Evolutionary conservation across 2,888 invertebrate species (phyloP).

Genomic region (Andrena minutula): DNA sequence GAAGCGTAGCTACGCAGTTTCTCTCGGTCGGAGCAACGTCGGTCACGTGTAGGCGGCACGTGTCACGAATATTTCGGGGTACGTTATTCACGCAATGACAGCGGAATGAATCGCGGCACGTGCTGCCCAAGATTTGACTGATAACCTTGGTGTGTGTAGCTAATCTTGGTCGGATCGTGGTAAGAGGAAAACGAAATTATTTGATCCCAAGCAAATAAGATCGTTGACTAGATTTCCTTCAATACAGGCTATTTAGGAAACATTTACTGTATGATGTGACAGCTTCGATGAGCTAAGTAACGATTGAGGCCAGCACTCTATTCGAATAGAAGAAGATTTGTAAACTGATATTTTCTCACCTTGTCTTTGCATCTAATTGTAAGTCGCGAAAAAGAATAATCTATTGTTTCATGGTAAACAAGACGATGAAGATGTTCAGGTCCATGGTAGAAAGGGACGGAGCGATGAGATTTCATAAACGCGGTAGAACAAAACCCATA

Average conservation of each 20-base stretch:
- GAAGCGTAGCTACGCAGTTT: conserved; percentile 17
- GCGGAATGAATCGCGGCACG: conserved; percentile 83
- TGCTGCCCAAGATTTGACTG: conserved; percentile 81
- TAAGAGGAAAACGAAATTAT: conserved; percentile 19
- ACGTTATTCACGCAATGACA: conserved; percentile 85
- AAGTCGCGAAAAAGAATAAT: conserved; percentile 19
- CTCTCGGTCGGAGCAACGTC: conserved; percentile 41
- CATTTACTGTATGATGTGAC: conserved; percentile 14
- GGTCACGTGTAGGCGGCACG: conserved; percentile 73
- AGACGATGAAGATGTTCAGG: conserved; percentile 39
- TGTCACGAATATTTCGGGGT: conserved; percentile 80
- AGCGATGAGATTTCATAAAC: conserved; percentile 43
- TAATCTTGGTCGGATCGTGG: conserved; percentile 72
- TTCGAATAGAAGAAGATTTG: neutral
- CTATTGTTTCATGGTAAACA: conserved; percentile 31
- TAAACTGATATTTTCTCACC: neutral
- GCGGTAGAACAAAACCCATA: conserved; percentile 25
- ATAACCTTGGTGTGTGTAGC: conserved; percentile 78
- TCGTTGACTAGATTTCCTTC: conserved; percentile 5
- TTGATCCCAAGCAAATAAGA: conserved; percentile 52
- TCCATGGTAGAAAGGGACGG: neutral
- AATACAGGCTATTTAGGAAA: conserved; percentile 26
- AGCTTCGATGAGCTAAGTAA: neutral
- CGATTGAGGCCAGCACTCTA: neutral
- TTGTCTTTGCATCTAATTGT: neutral